A percentile compares a stretch with the other conserved stretches of the same genome.
Conservation (phyloP, 2,888 invertebrate species). For the Zaprionus lineosus region DNA sequence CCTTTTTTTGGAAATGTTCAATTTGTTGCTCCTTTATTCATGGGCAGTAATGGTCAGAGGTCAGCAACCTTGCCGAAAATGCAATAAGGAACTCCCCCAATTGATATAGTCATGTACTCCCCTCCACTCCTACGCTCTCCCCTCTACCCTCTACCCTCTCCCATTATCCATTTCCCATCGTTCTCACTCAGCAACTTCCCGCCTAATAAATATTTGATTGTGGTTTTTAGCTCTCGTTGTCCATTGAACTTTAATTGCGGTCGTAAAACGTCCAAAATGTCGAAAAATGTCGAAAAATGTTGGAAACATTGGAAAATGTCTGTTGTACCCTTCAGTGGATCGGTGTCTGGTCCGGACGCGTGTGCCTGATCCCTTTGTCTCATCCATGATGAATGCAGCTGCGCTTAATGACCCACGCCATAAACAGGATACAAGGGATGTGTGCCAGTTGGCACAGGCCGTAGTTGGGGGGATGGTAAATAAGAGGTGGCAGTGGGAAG, state of each 20-base stretch:
- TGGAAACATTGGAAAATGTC: slow-evolving; percentile 9
- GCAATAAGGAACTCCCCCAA: neutral
- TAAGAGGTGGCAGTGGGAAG: neutral
- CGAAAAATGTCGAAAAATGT: slow-evolving; percentile 10
- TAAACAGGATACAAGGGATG: neutral
- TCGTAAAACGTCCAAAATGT: slow-evolving; percentile 43
- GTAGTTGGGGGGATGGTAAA: neutral
- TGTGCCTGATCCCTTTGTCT: slow-evolving; percentile 17
- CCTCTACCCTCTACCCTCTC: too few species aligned
- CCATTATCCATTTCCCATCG: too few species aligned
- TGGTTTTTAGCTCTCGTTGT: slow-evolving; percentile 36
- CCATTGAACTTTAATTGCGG: slow-evolving; percentile 63
- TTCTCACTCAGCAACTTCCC: too few species aligned
- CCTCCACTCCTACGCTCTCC: neutral
- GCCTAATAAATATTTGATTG: slow-evolving; percentile 50
- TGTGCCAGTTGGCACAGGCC: neutral
- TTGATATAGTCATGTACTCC: neutral
- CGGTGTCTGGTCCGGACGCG: slow-evolving; percentile 10
- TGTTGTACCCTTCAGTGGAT: slow-evolving; percentile 18
- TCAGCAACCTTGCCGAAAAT: neutral
- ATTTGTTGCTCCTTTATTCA: too few species aligned
- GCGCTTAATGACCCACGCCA: slow-evolving; percentile 36
- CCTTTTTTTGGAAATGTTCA: too few species aligned
- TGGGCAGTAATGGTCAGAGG: too few species aligned
- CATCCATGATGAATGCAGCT: slow-evolving; percentile 42